phyloP scores from a whole-genome alignment of 2,797 vertebrate genomes.

The Lagocephalus sceleratus region DNA sequence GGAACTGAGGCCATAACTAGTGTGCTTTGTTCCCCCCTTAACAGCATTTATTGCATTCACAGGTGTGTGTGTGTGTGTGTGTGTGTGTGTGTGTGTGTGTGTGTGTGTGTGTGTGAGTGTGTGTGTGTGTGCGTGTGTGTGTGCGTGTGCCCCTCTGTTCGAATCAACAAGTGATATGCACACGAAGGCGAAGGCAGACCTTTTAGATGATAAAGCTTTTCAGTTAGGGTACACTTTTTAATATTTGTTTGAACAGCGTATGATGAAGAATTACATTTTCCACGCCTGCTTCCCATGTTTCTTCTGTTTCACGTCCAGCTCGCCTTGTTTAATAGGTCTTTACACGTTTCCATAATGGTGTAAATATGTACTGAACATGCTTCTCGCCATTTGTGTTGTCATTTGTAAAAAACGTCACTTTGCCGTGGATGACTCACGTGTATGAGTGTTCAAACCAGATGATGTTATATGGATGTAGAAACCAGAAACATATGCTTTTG shows the following conservation, averaged over 20 bases:
- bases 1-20: constrained; percentile 53
- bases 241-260: constrained; percentile 9
- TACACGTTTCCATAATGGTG: constrained; percentile 52
- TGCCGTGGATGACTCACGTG: constrained; percentile 55
- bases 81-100: constrained; percentile 44
- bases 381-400: constrained; percentile 54
- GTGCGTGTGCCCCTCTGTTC: constrained; percentile 45
- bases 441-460: constrained; percentile 65
- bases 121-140: constrained; percentile 53
- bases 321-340: constrained; percentile 31
- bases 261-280: constrained; percentile 34
- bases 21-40: constrained; percentile 33
- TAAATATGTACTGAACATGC: constrained; percentile 69
- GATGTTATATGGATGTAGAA: constrained; percentile 67
- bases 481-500: constrained; percentile 70
- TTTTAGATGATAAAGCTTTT: constrained; percentile 1
- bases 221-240: constrained; percentile 7
- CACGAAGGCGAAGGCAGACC: constrained; percentile 23
- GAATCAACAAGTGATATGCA: constrained; percentile 56
- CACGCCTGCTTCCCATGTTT: background rate
- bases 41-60: constrained; percentile 59
- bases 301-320: constrained; percentile 22
- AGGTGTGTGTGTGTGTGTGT: constrained; percentile 53
- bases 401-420: constrained; percentile 47
- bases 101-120: constrained; percentile 35